These are phyloP conservation scores for Lasioglossum zephyrum DNA, from an alignment of 2,888 invertebrate species.

Conservation along the genomic window DNA sequence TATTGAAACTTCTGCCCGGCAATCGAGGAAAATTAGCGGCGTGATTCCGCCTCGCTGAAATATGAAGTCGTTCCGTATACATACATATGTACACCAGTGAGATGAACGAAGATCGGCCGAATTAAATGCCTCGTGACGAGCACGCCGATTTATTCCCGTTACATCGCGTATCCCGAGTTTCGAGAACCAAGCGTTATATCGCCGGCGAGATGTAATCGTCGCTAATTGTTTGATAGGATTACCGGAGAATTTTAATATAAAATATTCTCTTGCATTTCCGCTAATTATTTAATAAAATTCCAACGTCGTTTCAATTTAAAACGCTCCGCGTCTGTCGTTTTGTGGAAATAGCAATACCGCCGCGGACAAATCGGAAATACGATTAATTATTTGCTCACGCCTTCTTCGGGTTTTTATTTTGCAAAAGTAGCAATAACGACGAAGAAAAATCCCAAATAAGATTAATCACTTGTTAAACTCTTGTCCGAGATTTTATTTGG, in stretches of 20 bases:
- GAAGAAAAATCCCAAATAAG: not conserved
- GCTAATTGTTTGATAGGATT: constrained; percentile 6
- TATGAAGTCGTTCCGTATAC: not conserved
- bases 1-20: constrained; percentile 12
- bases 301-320: not conserved
- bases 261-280: not conserved
- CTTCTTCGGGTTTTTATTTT: not conserved
- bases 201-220: not conserved
- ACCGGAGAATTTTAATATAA: not conserved
- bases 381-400: not conserved
- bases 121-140: constrained; percentile 8
- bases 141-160: not conserved
- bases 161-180: not conserved
- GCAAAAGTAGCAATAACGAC: not conserved
- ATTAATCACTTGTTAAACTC: not conserved
- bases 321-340: not conserved
- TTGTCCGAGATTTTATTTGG: not conserved
- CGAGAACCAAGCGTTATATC: not conserved
- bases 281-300: not conserved
- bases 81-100: not conserved
- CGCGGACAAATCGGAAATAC: not conserved
- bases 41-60: not conserved
- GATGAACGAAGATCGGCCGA: not conserved
- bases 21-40: constrained; percentile 18
- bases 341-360: not conserved